A percentile compares a stretch with the other conserved stretches of the same genome.
Conservation (phyloP, 2,888 invertebrate genomes). For the Ophioninae sp. region DNA sequence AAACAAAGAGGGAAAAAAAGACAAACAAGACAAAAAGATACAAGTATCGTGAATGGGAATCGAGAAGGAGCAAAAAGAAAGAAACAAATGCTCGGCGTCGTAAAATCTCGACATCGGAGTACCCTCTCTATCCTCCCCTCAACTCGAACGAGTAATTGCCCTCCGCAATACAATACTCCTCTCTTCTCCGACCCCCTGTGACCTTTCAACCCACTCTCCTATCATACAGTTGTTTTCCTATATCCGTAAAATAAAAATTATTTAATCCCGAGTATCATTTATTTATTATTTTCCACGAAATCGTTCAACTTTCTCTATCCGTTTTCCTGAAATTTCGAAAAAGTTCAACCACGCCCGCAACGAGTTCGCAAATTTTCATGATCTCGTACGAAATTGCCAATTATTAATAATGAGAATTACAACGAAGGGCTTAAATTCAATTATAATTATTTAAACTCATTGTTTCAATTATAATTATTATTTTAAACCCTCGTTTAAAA, state of each 20-base stretch:
- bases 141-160: conserved; percentile 14
- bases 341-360: not conserved
- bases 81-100: conserved; percentile 11
- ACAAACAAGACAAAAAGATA: not conserved
- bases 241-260: conserved; percentile 7
- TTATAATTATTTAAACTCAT: not conserved
- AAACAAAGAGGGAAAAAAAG: not conserved
- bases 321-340: not conserved
- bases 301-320: not conserved
- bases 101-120: conserved; percentile 9
- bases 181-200: not conserved
- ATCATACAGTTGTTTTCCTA: conserved; percentile 32
- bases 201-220: conserved; percentile 17
- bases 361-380: not conserved
- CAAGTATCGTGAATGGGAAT: not conserved
- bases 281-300: not conserved
- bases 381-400: not conserved
- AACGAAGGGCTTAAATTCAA: not conserved
- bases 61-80: not conserved
- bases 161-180: conserved; percentile 2
- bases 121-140: not conserved
- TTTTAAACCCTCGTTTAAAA: too few species aligned
- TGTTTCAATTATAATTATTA: too few species aligned
- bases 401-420: not conserved
- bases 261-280: not conserved